Percentiles rank a stretch among this genome's conserved stretches.
phyloP scores from a whole-genome alignment of 2,888 invertebrate species.

The Deladenus siricidicola region DNA sequence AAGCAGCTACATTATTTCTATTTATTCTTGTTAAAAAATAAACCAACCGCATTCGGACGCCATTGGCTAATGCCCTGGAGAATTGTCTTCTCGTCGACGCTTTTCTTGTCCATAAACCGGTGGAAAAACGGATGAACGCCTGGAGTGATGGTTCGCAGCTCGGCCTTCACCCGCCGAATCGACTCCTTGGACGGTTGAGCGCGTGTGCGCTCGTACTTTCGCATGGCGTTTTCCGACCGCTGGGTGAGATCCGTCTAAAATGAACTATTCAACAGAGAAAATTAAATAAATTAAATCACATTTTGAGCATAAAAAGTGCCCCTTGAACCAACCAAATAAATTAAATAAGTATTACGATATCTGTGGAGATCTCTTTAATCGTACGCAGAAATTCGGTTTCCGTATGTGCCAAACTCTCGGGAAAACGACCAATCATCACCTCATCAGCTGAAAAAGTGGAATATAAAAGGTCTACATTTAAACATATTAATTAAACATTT shows the following conservation, averaged over 20 bases:
- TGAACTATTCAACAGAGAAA: too few species aligned
- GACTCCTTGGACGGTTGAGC: slow-evolving; percentile 82
- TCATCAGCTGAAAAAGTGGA: slow-evolving; percentile 31
- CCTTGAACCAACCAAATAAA: not conserved
- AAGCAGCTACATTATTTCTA: too few species aligned
- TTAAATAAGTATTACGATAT: slow-evolving; percentile 63
- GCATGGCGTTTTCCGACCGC: slow-evolving; percentile 78
- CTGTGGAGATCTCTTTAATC: slow-evolving; percentile 68
- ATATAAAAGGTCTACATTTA: not conserved
- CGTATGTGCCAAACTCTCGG: slow-evolving; percentile 73
- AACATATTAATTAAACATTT: slow-evolving; percentile 2
- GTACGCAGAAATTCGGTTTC: slow-evolving; percentile 69
- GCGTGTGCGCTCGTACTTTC: slow-evolving; percentile 77
- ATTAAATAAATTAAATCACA: too few species aligned
- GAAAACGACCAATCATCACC: slow-evolving; percentile 68
- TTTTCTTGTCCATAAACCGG: not conserved
- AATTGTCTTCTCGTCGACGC: slow-evolving; percentile 10
- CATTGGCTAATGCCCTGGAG: slow-evolving; percentile 34
- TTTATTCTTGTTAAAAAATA: slow-evolving; percentile 3
- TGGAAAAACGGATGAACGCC: slow-evolving; percentile 26
- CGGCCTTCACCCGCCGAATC: slow-evolving; percentile 71
- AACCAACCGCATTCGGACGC: slow-evolving; percentile 23
- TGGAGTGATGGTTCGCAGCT: slow-evolving; percentile 15
- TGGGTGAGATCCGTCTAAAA: slow-evolving; percentile 61
- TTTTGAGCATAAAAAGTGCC: too few species aligned